phyloP scores from a whole-genome alignment of 2,888 invertebrate genomes.

The Caenorhabditis panamensis region DNA sequence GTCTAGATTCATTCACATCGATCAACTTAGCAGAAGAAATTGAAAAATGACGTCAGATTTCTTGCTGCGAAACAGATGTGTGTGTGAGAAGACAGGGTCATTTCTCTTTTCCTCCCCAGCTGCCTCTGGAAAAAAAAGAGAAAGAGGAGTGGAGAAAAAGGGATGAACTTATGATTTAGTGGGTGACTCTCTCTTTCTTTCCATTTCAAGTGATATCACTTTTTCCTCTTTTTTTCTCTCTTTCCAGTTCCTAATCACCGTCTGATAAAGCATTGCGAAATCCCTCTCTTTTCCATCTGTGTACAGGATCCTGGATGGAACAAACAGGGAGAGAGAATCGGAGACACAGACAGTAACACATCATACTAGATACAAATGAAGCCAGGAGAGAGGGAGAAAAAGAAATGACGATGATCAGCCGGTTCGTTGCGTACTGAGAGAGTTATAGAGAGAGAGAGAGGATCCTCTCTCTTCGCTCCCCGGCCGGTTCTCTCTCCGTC shows the following conservation, averaged over 20 bases:
- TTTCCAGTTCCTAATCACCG: too few relatives aligned
- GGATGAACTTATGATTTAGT: too few relatives aligned
- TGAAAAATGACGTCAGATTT: constrained; percentile 42
- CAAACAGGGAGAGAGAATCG: constrained; percentile 17
- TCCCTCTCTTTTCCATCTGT: constrained; percentile 3
- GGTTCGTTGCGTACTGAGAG: constrained; percentile 48
- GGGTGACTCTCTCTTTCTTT: neutral
- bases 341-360: constrained; percentile 31
- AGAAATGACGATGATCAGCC: constrained; percentile 49
- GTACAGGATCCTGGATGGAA: constrained; percentile 50
- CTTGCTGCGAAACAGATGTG: constrained; percentile 44
- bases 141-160: too few relatives aligned
- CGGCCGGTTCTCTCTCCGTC: neutral
- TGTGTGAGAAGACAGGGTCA: constrained; percentile 8
- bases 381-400: neutral
- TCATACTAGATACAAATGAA: constrained; percentile 34
- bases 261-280: constrained; percentile 34
- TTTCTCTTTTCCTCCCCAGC: constrained; percentile 13
- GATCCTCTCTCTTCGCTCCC: constrained; percentile 1
- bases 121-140: too few relatives aligned
- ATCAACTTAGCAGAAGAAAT: neutral
- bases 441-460: constrained; percentile 27
- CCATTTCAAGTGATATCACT: constrained; percentile 23
- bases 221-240: neutral
- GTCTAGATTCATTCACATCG: too few relatives aligned